These are phyloP conservation scores for Avahi laniger DNA, from an alignment of 2,797 vertebrate genomes.

Conservation along the genomic window DNA sequence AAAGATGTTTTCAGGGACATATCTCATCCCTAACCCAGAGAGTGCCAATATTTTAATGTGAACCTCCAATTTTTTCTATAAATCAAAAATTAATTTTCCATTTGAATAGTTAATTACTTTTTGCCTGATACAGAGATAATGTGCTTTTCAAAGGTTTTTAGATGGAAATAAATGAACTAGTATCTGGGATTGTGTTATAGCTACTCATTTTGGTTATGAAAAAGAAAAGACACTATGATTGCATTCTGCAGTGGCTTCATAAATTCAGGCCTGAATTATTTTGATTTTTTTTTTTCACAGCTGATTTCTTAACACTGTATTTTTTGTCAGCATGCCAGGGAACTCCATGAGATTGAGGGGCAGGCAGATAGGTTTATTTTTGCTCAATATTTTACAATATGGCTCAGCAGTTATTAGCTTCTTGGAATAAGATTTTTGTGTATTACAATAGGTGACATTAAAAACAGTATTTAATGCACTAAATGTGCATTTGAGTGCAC, in stretches of 20 bases:
- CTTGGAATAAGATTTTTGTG: neutral
- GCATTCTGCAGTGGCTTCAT: neutral
- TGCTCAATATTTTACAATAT: constrained; percentile 12
- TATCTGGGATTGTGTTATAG: neutral
- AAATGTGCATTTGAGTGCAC: neutral
- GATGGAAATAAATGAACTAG: neutral
- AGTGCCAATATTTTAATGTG: neutral
- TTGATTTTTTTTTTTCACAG: neutral
- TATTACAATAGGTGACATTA: neutral
- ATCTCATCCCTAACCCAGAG: neutral
- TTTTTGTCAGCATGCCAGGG: neutral
- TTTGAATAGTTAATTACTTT: neutral
- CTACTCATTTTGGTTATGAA: neutral
- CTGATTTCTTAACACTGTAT: neutral
- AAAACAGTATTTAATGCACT: neutral
- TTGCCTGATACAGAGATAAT: neutral
- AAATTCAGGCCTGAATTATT: constrained; percentile 25
- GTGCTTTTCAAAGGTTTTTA: neutral
- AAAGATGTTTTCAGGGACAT: neutral
- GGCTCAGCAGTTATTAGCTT: neutral
- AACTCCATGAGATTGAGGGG: neutral
- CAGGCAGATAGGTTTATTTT: neutral
- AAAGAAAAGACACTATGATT: neutral
- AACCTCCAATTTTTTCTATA: neutral
- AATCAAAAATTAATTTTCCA: constrained; percentile 21